phyloP scores from a whole-genome alignment of 2,113 vertebrate species.

The Peromyscus californicus region DNA sequence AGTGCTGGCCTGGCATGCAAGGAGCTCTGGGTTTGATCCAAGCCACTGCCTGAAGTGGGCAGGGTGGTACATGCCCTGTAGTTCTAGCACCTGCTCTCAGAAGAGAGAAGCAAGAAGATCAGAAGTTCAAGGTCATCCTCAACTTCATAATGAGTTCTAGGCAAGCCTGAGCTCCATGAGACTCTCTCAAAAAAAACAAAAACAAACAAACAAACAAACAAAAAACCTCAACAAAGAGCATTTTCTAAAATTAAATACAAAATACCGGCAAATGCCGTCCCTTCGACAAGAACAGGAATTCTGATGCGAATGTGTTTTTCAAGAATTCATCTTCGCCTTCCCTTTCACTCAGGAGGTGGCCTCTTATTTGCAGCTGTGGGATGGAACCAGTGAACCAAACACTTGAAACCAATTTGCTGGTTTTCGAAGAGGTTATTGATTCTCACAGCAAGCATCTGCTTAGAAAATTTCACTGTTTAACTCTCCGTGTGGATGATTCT shows the following conservation, averaged over 20 bases:
- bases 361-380: slow-evolving; percentile 64
- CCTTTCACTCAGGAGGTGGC: slow-evolving; percentile 24
- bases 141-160: neutral
- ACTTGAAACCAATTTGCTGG: slow-evolving; percentile 72
- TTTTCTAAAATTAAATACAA: slow-evolving; percentile 65
- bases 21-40: neutral
- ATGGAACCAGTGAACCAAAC: slow-evolving; percentile 66
- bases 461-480: slow-evolving; percentile 71
- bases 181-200: neutral
- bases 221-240: slow-evolving; percentile 31
- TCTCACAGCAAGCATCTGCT: slow-evolving; percentile 21
- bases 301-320: slow-evolving; percentile 55
- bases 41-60: neutral
- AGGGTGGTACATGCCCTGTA: no score
- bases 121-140: neutral
- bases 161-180: neutral
- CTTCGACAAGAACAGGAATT: slow-evolving; percentile 38
- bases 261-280: slow-evolving; percentile 17
- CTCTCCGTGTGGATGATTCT: slow-evolving; percentile 60
- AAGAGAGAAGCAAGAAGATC: no score
- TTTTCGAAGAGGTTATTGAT: slow-evolving; percentile 77
- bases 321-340: neutral
- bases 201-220: neutral
- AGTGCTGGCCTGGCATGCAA: neutral
- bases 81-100: no score